A percentile compares a stretch with the other conserved stretches of the same genome.
Conservation (phyloP, 2,888 invertebrate genomes). For the Melitaea athalia region DNA sequence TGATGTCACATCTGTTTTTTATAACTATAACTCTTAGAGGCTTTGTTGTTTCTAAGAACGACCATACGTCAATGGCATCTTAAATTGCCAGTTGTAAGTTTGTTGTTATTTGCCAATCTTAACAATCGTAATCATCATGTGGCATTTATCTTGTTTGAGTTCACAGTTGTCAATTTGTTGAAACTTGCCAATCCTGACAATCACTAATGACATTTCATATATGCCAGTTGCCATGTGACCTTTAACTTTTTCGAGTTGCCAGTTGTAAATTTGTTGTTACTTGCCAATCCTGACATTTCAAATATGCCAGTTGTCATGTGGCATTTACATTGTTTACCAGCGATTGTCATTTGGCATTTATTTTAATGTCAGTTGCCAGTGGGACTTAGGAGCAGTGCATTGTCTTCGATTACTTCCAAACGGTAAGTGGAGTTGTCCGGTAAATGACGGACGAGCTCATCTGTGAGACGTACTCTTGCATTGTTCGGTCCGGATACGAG, state of each 20-base stretch:
- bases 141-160: too few relatives aligned
- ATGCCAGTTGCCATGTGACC: too few relatives aligned
- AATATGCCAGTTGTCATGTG: background rate
- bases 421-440: slow-evolving; percentile 83
- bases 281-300: background rate
- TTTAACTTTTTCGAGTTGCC: background rate
- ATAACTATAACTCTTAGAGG: too few relatives aligned
- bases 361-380: slow-evolving; percentile 41
- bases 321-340: background rate
- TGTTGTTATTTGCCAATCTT: too few relatives aligned
- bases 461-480: slow-evolving; percentile 91
- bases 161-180: too few relatives aligned
- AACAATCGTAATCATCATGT: too few relatives aligned
- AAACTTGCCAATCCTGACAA: too few relatives aligned
- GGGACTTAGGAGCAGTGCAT: slow-evolving; percentile 50
- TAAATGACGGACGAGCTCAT: slow-evolving; percentile 92
- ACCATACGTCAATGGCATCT: too few relatives aligned
- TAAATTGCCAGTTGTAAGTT: too few relatives aligned
- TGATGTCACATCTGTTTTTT: too few relatives aligned
- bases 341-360: background rate
- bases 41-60: too few relatives aligned
- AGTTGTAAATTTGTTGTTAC: background rate
- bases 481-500: slow-evolving; percentile 92
- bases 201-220: too few relatives aligned
- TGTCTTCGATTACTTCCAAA: slow-evolving; percentile 61